These are phyloP conservation scores for Drosophila nannoptera DNA, from an alignment of 1,140 invertebrate species.

Conservation along the genomic window DNA sequence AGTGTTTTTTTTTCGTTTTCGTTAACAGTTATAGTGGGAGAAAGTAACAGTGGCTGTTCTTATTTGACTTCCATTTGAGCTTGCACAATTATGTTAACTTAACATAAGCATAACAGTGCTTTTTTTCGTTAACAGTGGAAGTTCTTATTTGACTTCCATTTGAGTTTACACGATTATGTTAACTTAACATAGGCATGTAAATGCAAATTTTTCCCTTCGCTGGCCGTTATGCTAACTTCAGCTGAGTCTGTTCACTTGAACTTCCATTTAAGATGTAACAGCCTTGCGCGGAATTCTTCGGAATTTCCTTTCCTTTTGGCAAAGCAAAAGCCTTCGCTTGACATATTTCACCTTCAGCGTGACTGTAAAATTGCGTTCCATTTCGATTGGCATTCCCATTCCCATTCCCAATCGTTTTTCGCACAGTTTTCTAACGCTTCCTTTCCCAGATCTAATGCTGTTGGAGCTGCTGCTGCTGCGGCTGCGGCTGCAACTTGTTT, in stretches of 20 bases:
- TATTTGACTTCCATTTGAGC: too few species aligned
- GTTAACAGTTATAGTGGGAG: not conserved
- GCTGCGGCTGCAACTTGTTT: slow-evolving; percentile 57
- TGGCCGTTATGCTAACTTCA: too few species aligned
- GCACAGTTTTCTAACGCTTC: slow-evolving; percentile 15
- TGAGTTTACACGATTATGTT: not conserved
- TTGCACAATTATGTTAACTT: not conserved
- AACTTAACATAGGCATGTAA: not conserved
- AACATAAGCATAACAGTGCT: not conserved
- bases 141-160: not conserved
- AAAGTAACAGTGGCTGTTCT: too few species aligned
- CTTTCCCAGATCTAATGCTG: slow-evolving; percentile 13
- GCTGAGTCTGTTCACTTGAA: too few species aligned
- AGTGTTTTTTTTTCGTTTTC: not conserved
- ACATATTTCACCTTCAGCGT: slow-evolving; percentile 12
- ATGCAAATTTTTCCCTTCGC: not conserved
- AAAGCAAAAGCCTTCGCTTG: not conserved
- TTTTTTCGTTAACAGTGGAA: not conserved
- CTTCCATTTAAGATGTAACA: not conserved
- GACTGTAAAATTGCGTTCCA: slow-evolving; percentile 46
- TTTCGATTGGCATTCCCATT: slow-evolving; percentile 33
- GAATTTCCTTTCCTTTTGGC: not conserved
- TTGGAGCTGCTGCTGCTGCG: slow-evolving; percentile 8
- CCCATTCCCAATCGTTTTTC: slow-evolving; percentile 14
- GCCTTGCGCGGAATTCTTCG: not conserved